Evolutionary conservation across 2,797 vertebrate species (phyloP).

Genomic region (Gallirallus australis): DNA sequence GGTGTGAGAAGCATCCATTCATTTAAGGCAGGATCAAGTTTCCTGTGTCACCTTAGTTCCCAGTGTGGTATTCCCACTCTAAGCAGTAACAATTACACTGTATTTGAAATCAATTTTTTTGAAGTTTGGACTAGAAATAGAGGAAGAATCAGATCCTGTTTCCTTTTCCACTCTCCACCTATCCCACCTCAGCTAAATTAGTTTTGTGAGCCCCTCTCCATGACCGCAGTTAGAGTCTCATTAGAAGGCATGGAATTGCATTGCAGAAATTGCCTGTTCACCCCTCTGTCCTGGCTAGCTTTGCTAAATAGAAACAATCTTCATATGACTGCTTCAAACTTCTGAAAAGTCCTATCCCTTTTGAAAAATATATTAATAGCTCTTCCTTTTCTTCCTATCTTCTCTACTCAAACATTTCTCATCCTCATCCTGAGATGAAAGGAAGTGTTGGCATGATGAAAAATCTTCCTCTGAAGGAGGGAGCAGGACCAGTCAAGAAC

Average conservation of each 20-base stretch:
- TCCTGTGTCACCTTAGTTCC: not conserved
- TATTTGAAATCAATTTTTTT: not conserved
- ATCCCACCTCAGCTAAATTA: not conserved
- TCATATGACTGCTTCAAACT: not conserved
- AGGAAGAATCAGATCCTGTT: not conserved
- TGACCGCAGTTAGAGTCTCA: not conserved
- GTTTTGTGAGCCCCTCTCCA: not conserved
- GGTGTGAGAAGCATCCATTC: not conserved
- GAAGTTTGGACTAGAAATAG: not conserved
- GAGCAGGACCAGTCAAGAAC: not conserved
- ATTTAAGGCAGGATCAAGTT: not conserved
- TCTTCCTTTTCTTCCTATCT: not conserved
- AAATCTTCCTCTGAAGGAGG: not conserved
- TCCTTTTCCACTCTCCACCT: not conserved
- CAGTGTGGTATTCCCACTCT: not conserved
- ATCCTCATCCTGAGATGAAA: not conserved
- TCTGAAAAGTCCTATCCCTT: not conserved
- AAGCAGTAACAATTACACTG: not conserved
- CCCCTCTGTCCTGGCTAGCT: not conserved
- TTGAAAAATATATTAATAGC: not conserved
- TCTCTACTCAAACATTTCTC: not conserved
- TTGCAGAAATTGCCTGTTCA: not conserved
- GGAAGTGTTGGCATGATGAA: not conserved
- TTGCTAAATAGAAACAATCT: not conserved
- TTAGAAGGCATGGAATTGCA: not conserved